Evolutionary conservation across 2,888 invertebrate genomes (phyloP).

Genomic region (Calameuta pallipes): DNA sequence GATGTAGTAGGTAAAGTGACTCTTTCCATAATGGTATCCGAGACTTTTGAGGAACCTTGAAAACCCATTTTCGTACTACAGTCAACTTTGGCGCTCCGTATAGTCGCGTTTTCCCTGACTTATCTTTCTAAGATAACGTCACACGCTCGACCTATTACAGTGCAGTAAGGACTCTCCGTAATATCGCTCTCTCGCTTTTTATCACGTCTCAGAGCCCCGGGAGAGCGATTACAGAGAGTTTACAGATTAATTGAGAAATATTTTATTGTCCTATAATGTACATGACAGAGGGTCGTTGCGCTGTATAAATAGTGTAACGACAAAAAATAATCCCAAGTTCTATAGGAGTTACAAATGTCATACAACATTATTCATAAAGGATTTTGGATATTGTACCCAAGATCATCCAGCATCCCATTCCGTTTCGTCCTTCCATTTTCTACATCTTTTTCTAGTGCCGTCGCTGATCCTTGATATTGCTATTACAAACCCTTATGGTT

Average conservation of each 20-base stretch:
- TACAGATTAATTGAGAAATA: too few relatives aligned
- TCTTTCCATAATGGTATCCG: neutral
- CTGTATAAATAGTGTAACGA: too few relatives aligned
- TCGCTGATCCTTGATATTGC: neutral
- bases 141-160: too few relatives aligned
- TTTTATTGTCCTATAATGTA: neutral
- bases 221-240: too few relatives aligned
- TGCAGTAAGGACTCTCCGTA: too few relatives aligned
- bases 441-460: neutral
- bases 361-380: neutral
- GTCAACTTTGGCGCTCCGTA: too few relatives aligned
- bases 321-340: neutral
- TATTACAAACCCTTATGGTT: neutral
- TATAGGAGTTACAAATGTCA: neutral
- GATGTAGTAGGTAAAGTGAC: neutral
- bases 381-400: neutral
- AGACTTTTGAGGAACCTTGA: neutral
- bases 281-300: neutral
- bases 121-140: too few relatives aligned
- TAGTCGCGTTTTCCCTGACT: too few relatives aligned
- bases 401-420: neutral
- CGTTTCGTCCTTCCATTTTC: neutral
- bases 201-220: too few relatives aligned
- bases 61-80: neutral
- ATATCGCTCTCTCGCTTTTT: too few relatives aligned